Evolutionary conservation across 2,113 vertebrate species (phyloP).

Genomic region (Enhydra lutris): DNA sequence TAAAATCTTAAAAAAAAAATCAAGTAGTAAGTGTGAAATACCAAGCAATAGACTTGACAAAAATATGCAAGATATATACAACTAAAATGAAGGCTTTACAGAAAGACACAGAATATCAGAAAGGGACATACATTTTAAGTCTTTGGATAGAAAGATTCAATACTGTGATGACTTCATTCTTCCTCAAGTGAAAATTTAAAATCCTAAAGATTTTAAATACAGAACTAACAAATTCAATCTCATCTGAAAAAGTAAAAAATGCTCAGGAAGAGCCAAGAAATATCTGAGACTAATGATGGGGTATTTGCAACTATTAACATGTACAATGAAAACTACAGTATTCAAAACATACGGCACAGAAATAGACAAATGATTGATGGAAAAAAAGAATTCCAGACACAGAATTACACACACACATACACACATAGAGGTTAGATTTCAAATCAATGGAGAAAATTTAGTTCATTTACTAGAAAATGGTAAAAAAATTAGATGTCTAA

Average conservation of each 20-base stretch:
- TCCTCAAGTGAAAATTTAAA: neutral
- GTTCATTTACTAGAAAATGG: neutral
- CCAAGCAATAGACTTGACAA: neutral
- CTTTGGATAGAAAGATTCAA: neutral
- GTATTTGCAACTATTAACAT: neutral
- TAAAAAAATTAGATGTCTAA: neutral
- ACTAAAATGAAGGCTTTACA: neutral
- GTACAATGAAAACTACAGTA: neutral
- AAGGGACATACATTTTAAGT: neutral
- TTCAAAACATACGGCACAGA: neutral
- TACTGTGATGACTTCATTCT: neutral
- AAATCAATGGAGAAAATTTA: neutral
- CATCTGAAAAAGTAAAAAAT: neutral
- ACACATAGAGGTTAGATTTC: neutral
- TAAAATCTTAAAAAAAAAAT: neutral
- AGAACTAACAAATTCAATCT: neutral
- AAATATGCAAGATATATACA: neutral
- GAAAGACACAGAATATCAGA: neutral
- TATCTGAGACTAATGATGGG: neutral
- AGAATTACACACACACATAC: neutral
- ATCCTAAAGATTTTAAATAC: neutral
- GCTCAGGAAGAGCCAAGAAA: neutral
- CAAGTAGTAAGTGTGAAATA: neutral
- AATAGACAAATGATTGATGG: neutral
- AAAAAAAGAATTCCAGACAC: neutral